Evolutionary conservation across 2,113 vertebrate species (phyloP).

Genomic region (Malurus alboscapulatus): DNA sequence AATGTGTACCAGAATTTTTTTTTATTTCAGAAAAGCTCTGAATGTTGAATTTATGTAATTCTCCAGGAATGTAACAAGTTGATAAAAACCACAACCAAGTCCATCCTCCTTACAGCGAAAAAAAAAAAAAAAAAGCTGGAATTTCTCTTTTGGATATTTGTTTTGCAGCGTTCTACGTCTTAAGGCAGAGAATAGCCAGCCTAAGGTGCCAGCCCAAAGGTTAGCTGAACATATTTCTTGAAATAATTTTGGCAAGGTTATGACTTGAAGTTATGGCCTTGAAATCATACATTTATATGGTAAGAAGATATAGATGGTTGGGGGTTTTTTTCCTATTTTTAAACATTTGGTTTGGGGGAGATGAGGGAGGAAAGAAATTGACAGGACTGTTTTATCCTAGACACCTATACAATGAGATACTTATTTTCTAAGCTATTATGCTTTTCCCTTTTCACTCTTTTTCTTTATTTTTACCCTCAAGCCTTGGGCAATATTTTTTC

Average conservation of each 20-base stretch:
- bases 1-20: slow-evolving; percentile 75
- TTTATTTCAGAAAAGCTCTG: slow-evolving; percentile 81
- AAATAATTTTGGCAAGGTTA: slow-evolving; percentile 81
- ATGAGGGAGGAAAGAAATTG: background rate
- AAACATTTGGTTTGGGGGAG: background rate
- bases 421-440: background rate
- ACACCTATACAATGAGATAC: background rate
- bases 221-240: slow-evolving; percentile 92
- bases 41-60: slow-evolving; percentile 81
- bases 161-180: slow-evolving; percentile 99
- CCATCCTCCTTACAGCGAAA: slow-evolving; percentile 79
- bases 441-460: background rate
- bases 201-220: slow-evolving; percentile 98
- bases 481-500: background rate
- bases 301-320: background rate
- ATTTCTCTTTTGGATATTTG: slow-evolving; percentile 94
- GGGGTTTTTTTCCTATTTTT: background rate
- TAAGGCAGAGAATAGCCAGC: slow-evolving; percentile 97
- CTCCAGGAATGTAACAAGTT: slow-evolving; percentile 83
- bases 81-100: slow-evolving; percentile 78
- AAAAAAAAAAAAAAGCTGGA: slow-evolving; percentile 74
- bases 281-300: slow-evolving; percentile 60
- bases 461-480: background rate
- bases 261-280: slow-evolving; percentile 75
- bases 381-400: background rate